Evolutionary conservation across 1,140 invertebrate species (phyloP), one percentile per base, ranked within the genome.

Genomic region (Bombus superbus): DNA sequence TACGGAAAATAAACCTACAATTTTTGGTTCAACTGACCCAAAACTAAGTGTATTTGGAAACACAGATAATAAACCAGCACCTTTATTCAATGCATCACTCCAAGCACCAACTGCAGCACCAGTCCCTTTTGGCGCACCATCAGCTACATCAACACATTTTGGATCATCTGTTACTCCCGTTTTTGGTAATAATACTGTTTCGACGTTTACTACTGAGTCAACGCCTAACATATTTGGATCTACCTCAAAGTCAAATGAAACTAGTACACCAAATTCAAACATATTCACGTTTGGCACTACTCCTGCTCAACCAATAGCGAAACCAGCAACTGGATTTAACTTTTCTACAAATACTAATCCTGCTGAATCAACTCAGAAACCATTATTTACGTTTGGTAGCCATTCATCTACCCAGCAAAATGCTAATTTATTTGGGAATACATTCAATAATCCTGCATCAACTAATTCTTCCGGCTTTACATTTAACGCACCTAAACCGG

Each of bases 401-500:
- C 81, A 18, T 59, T 74, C 86, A 25, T 85, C 42, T 73, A 35
- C 77, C 0, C 79, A 76, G 71, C 83, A 66, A 84, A 80, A n/a
- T 32, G 28, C 15, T 13, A 89, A 85, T 81, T 83, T 90, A 9
- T 93, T 93, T 38, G 84, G 89, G 42, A 74, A 68, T 44, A 86
- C 75, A 13, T 91, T 91, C 62, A 82, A 81, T 62, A 88, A 81
- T 35, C n/a, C 91, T 11, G n/a, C 85, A 53, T 28, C 85, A 35
- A 84, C 85, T 25, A 85, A 73, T 40, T 35, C 82, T 80, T 40
- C 66, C n/a, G 82, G 81, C 3, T 95, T 95, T 59, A 81, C 90
- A 1, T 95, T 95, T 69, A 94, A 93, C 64, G 75, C 94, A 18
- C 85, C 93, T 2, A 93, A 93, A 84, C 79, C 90, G 10, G 92